Percentiles rank a stretch among this genome's conserved stretches.
Conservation (phyloP, 2,797 vertebrate genomes). For the Odontamblyopus rebecca region DNA sequence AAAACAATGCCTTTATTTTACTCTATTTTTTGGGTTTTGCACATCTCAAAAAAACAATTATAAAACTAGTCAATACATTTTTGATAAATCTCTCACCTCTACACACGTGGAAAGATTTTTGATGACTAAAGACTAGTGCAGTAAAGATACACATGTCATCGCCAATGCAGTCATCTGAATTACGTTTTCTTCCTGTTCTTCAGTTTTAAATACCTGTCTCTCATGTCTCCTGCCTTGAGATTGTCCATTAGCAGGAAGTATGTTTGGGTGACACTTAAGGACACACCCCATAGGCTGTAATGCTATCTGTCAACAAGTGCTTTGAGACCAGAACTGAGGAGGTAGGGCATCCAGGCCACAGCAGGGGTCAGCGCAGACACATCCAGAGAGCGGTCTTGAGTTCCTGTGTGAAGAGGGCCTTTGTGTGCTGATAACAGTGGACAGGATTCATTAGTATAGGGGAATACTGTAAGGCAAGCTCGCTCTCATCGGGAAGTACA, state of each 20-base stretch:
- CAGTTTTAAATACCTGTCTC: constrained; percentile 65
- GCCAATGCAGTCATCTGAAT: too few relatives aligned
- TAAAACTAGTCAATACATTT: too few relatives aligned
- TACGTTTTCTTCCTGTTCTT: constrained; percentile 28
- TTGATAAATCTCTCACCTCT: too few relatives aligned
- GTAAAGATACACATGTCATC: too few relatives aligned
- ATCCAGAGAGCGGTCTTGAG: constrained; percentile 43
- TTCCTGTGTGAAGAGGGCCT: constrained; percentile 55
- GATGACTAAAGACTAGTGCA: too few relatives aligned
- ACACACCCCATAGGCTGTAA: constrained; percentile 51
- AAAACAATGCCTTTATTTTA: too few relatives aligned
- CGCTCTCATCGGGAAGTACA: constrained; percentile 44
- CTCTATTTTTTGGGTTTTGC: too few relatives aligned
- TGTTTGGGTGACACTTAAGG: constrained; percentile 46
- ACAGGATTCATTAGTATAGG: constrained; percentile 38
- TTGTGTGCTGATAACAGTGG: constrained; percentile 51
- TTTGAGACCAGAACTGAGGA: constrained; percentile 40
- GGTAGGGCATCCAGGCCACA: constrained; percentile 48
- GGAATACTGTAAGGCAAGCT: constrained; percentile 49
- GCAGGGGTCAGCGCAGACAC: constrained; percentile 58
- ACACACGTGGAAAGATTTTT: too few relatives aligned
- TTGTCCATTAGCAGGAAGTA: constrained; percentile 46
- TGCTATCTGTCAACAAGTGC: constrained; percentile 61
- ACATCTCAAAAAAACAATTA: too few relatives aligned
- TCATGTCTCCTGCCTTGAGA: constrained; percentile 41